Conservation (phyloP, 2,113 vertebrate species). For the Pollachius pollachius region DNA sequence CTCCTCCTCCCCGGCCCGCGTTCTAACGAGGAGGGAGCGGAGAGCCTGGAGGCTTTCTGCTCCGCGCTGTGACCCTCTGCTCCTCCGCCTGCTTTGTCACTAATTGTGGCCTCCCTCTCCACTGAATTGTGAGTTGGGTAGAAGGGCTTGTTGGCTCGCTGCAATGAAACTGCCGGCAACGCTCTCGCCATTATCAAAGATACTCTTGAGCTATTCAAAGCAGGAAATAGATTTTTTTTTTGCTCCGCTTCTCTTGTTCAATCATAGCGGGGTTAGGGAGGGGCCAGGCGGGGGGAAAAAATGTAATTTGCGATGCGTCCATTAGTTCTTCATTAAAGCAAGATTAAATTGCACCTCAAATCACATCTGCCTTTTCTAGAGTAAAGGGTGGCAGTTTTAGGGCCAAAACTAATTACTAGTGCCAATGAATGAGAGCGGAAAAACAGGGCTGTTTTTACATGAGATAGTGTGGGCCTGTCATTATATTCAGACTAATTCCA, state of each 20-base stretch:
- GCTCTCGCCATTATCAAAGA: constrained; percentile 99
- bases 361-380: constrained; percentile 99
- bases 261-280: constrained; percentile 39
- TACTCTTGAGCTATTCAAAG: constrained; percentile 99
- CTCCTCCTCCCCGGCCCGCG: constrained; percentile 82
- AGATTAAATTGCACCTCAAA: constrained; percentile 99
- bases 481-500: constrained; percentile 99
- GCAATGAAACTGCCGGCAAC: constrained; percentile 88
- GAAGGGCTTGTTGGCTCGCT: constrained; percentile 99
- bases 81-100: constrained; percentile 86
- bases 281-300: constrained; percentile 70
- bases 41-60: constrained; percentile 90
- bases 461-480: constrained; percentile 99
- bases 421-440: constrained; percentile 99
- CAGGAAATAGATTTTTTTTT: constrained; percentile 98
- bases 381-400: constrained; percentile 99
- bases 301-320: constrained; percentile 99
- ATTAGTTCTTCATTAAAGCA: constrained; percentile 99
- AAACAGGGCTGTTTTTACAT: constrained; percentile 99
- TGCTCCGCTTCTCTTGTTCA: constrained; percentile 43
- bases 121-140: constrained; percentile 98
- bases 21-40: constrained; percentile 88
- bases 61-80: constrained; percentile 63
- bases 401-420: constrained; percentile 99
- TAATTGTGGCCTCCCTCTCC: constrained; percentile 99